These are phyloP conservation scores for Theretra japonica DNA, from an alignment of 2,888 invertebrate genomes.

Conservation along the genomic window DNA sequence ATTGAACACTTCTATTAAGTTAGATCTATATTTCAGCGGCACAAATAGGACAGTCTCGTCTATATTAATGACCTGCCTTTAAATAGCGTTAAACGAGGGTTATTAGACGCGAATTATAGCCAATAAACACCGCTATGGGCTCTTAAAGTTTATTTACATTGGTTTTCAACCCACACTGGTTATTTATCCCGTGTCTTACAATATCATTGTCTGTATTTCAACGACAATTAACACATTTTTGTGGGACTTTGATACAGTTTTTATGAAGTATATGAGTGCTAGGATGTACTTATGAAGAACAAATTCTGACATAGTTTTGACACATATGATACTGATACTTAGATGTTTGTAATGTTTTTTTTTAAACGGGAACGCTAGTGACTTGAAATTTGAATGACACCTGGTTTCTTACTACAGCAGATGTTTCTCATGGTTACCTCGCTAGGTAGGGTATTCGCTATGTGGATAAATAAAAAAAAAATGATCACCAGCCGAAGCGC, in stretches of 20 bases:
- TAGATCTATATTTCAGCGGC: slow-evolving; percentile 3
- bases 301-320: too few relatives aligned
- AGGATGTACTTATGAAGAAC: too few relatives aligned
- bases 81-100: slow-evolving; percentile 51
- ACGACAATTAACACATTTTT: background rate
- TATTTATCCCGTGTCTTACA: slow-evolving; percentile 39
- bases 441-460: too few relatives aligned
- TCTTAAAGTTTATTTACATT: slow-evolving; percentile 57
- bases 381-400: too few relatives aligned
- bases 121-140: slow-evolving; percentile 48
- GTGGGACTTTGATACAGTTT: too few relatives aligned
- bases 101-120: slow-evolving; percentile 52
- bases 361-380: too few relatives aligned
- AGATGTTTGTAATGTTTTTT: too few relatives aligned
- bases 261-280: background rate
- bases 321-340: too few relatives aligned
- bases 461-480: too few relatives aligned
- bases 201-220: background rate
- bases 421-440: too few relatives aligned
- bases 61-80: slow-evolving; percentile 45
- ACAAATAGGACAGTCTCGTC: background rate
- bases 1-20: background rate
- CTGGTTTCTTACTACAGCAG: too few relatives aligned
- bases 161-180: slow-evolving; percentile 48
- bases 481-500: too few relatives aligned